Percentiles rank a stretch among this genome's conserved stretches.
These are phyloP conservation scores for Oreonectes daqikongensis DNA, from an alignment of 2,797 vertebrate species.

Conservation along the genomic window DNA sequence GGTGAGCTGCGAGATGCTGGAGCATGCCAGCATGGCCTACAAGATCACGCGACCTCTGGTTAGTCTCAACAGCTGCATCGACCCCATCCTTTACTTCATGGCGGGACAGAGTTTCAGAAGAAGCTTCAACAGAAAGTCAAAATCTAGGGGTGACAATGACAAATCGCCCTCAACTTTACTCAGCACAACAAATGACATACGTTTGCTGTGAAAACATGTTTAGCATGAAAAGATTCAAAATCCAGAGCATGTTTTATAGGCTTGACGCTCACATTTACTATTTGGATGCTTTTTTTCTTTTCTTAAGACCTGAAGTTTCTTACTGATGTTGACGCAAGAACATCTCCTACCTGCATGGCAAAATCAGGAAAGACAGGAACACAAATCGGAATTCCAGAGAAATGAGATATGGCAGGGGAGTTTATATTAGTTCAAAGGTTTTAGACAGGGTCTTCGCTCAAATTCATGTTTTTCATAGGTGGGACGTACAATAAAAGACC, in stretches of 20 bases:
- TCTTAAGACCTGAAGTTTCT: no score
- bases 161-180: no score
- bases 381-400: no score
- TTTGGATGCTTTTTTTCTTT: no score
- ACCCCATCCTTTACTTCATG: constrained; percentile 93
- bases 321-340: no score
- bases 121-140: constrained; percentile 62
- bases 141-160: not conserved
- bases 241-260: no score
- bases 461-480: not conserved
- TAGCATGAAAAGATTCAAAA: no score
- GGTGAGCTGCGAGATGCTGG: constrained; percentile 82
- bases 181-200: no score
- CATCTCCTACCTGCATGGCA: no score
- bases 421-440: not conserved
- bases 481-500: not conserved
- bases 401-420: not conserved
- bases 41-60: constrained; percentile 91
- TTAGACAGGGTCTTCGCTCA: not conserved
- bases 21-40: constrained; percentile 86
- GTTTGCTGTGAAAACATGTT: no score
- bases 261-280: no score
- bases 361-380: no score
- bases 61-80: constrained; percentile 93
- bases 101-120: constrained; percentile 82